Base-by-base conservation (phyloP, 1,140 invertebrate species). In the Lanistes nyassanus region DNA sequence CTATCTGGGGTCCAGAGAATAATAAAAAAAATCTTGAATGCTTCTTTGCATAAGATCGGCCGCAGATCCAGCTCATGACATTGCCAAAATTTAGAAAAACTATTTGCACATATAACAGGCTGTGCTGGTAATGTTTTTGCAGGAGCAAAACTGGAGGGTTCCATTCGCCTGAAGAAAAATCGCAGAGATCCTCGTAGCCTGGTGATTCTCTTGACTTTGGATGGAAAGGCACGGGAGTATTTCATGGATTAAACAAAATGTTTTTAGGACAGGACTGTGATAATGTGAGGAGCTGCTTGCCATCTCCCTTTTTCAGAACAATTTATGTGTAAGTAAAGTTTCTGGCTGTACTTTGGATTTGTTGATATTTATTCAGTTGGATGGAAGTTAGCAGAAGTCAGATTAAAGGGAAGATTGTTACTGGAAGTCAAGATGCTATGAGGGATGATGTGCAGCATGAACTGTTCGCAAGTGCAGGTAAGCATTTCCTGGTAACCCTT, bases 131-230 rank as follows among this genome's bases (percentile, higher is more conserved):
- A 53, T 29, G 76, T 82, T 80, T 77, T 80, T 87, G 53, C 83
- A 93, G 92, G 91, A 80, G 90, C 92, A 81, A 78, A 91, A 13
- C 84, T 95, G 31, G 86, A 87, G 37, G 94, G 94, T 31, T 92
- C 90, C 76, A 90, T 95, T 31, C 90, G 89, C 39, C 94, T 94
- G 77, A 88, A 87, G 37, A 90, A 93, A 67, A 91, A 92, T 79
- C 84, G 88, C 26, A 91, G 91, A 79, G 92, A 93, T 80, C 85
- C 91, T 2, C 87, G 93, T 70, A 92, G 92, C 21, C 85, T 94
- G 9, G 74, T 81, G 6, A 82, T 86, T 26, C 67, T 56, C 34
- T 42, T 85, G 23, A 80, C 62, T 23, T 67, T 79, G 9, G 69
- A 78, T 60, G 77, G 67, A 11, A 75, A 67, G 55, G 70, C 66